Base-by-base conservation (phyloP, 2,888 invertebrate genomes). In the Venusia cambrica region DNA sequence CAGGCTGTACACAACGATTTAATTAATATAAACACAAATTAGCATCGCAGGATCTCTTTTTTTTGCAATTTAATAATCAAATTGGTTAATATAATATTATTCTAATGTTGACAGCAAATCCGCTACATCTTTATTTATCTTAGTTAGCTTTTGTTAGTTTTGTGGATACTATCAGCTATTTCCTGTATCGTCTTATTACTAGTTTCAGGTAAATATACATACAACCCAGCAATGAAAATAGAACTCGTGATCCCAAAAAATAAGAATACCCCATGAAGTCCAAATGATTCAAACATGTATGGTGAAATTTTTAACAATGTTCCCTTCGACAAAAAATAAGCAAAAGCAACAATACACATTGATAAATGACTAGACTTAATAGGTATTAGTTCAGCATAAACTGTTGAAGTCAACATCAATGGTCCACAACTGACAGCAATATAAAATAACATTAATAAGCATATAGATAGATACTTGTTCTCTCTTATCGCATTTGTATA, bases 141-240 rank as follows among this genome's bases (percentile, higher is more conserved):
- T n/a, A n/a, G n/a, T n/a, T n/a, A n/a, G n/a, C n/a, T n/a, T n/a
- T n/a, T n/a, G n/a, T n/a, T n/a, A n/a, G n/a, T n/a, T n/a, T n/a
- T n/a, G n/a, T n/a, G n/a, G n/a, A 65, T 49, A 21, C 30, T 37
- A 18, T 58, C 55, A 7, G 53, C 34, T 19, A 70, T 64, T 56
- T 72, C 59, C 34, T 63, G 50, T 4, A 69, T 34, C 1, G 71
- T 70, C 28, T 62, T 69, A 30, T 69, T 58, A 48, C 71, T 73
- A 2, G 66, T 71, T 49, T 71, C 71, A 1, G 71, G 72, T 6
- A 71, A 38, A 44, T 62, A 62, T 30, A 43, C 57, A 14, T 58
- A 64, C 12, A 67, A 27, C 2, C 64, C 2, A 2, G 4, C 2
- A 25, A 38, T 24, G 3, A 11, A 5, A 10, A 13, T 12, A 5